Evolutionary conservation across 1,140 invertebrate species (phyloP).

Genomic region (Solenopsis invicta): DNA sequence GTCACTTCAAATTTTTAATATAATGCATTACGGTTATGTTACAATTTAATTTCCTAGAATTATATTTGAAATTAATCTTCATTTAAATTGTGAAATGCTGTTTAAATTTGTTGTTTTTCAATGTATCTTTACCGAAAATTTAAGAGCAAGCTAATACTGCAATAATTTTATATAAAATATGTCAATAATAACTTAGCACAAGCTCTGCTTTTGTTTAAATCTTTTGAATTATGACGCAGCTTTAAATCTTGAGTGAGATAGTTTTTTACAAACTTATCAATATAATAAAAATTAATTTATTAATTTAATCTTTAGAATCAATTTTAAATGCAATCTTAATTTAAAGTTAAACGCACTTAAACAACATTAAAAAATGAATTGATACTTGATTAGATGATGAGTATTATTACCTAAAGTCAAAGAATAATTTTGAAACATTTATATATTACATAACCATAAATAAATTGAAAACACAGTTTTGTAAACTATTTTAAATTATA

Average conservation of each 20-base stretch:
- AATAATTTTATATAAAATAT: neutral
- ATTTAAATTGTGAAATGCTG: neutral
- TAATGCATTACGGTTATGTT: neutral
- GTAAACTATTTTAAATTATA: conserved; percentile 6
- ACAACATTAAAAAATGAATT: neutral
- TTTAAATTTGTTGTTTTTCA: neutral
- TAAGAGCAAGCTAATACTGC: neutral
- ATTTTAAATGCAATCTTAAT: neutral
- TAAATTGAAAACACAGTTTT: neutral
- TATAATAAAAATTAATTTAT: neutral
- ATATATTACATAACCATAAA: neutral
- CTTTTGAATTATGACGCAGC: neutral
- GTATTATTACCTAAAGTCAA: neutral
- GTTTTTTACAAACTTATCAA: neutral
- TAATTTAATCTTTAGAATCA: neutral
- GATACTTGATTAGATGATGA: neutral
- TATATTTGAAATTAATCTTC: neutral
- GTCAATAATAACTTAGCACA: neutral
- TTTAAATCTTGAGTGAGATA: neutral
- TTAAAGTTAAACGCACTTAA: neutral
- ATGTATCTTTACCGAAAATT: neutral
- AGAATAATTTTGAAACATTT: neutral
- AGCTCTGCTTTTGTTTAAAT: neutral
- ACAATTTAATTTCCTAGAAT: neutral
- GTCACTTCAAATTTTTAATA: neutral